Conservation (phyloP, 1,140 invertebrate genomes). For the Lucilia sericata region DNA sequence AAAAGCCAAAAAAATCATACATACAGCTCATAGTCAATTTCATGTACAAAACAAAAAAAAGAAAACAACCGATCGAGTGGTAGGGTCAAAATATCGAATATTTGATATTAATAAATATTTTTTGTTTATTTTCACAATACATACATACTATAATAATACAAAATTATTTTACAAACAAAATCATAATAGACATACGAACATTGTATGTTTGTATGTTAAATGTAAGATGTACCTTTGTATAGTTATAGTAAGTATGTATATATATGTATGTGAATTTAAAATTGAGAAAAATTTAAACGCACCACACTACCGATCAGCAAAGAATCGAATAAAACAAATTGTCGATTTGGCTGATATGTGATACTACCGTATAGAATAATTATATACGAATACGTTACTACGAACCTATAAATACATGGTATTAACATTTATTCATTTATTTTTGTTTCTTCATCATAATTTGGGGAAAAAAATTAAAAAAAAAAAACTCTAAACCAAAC, state of each 20-base stretch:
- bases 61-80: slow-evolving; percentile 33
- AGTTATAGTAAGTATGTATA: too few species aligned
- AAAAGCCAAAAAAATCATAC: slow-evolving; percentile 1
- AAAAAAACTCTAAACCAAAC: neutral
- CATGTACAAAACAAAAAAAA: neutral
- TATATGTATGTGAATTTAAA: neutral
- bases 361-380: slow-evolving; percentile 41
- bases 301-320: slow-evolving; percentile 6
- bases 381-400: slow-evolving; percentile 19
- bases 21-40: slow-evolving; percentile 9
- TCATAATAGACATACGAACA: neutral
- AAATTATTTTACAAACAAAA: neutral
- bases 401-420: slow-evolving; percentile 25
- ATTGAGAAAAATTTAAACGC: slow-evolving; percentile 1
- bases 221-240: too few species aligned
- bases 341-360: slow-evolving; percentile 29
- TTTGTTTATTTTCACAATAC: slow-evolving; percentile 10
- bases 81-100: slow-evolving; percentile 47
- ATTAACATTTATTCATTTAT: slow-evolving; percentile 25
- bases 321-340: slow-evolving; percentile 8
- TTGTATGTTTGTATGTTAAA: too few species aligned
- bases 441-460: slow-evolving; percentile 11
- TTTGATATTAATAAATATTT: neutral
- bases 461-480: slow-evolving; percentile 22
- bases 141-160: neutral